Conservation (phyloP, 1,140 invertebrate species). For the Zaprionus lachaisei region DNA sequence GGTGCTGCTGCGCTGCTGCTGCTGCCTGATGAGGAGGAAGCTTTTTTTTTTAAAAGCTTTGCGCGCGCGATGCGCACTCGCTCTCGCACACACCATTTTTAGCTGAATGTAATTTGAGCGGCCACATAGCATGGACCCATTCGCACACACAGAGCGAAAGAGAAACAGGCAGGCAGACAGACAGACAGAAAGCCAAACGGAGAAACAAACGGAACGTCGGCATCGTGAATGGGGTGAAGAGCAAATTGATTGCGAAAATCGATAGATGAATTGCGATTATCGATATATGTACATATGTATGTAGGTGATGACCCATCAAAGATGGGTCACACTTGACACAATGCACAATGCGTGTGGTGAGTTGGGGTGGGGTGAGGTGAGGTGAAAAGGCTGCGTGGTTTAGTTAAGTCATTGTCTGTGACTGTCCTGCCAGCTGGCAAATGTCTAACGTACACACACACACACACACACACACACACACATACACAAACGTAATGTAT, state of each 20-base stretch:
- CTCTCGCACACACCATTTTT: slow-evolving; percentile 83
- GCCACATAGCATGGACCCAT: slow-evolving; percentile 75
- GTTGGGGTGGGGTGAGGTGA: background rate
- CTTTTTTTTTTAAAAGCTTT: slow-evolving; percentile 59
- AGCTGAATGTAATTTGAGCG: slow-evolving; percentile 84
- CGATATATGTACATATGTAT: slow-evolving; percentile 5
- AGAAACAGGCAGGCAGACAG: slow-evolving; percentile 1
- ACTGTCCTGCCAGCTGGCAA: slow-evolving; percentile 46
- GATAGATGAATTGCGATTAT: slow-evolving; percentile 24
- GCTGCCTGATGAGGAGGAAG: slow-evolving; percentile 12
- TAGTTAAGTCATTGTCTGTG: slow-evolving; percentile 46
- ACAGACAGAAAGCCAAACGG: slow-evolving; percentile 6
- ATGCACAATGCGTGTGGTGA: background rate
- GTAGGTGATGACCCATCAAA: background rate
- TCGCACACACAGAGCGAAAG: slow-evolving; percentile 56
- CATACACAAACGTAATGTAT: background rate
- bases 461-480: slow-evolving; percentile 9
- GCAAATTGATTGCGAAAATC: slow-evolving; percentile 34
- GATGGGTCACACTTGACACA: slow-evolving; percentile 8
- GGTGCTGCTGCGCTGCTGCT: background rate
- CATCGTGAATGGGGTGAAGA: slow-evolving; percentile 34
- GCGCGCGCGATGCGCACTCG: slow-evolving; percentile 42
- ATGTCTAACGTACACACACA: slow-evolving; percentile 25
- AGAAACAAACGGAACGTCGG: slow-evolving; percentile 1
- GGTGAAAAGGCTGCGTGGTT: background rate